Conservation (phyloP, 2,113 vertebrate species). For the Pholis gunnellus region DNA sequence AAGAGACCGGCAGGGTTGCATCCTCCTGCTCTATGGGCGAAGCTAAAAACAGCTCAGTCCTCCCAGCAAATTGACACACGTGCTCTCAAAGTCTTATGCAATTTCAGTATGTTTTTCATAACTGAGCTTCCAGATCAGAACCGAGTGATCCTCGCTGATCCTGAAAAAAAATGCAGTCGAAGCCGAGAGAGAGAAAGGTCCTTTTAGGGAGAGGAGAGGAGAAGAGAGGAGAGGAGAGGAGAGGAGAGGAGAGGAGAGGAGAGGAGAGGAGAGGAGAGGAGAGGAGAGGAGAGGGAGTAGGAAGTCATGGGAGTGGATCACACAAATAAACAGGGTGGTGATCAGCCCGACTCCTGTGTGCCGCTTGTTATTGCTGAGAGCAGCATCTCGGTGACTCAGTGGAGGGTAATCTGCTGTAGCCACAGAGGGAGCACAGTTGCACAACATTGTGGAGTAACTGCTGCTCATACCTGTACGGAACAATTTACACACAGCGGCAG, state of each 20-base stretch:
- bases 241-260: background rate
- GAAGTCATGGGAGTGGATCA: slow-evolving; percentile 6
- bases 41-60: slow-evolving; percentile 69
- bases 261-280: slow-evolving; percentile 9
- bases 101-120: slow-evolving; percentile 69
- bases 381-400: slow-evolving; percentile 64
- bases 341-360: slow-evolving; percentile 13
- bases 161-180: slow-evolving; percentile 50
- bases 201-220: slow-evolving; percentile 57
- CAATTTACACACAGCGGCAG: slow-evolving; percentile 12
- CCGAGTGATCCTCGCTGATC: slow-evolving; percentile 51
- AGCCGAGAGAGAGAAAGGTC: slow-evolving; percentile 43
- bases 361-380: slow-evolving; percentile 56
- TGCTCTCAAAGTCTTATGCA: slow-evolving; percentile 59
- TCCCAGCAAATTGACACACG: slow-evolving; percentile 34
- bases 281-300: background rate
- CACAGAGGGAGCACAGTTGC: slow-evolving; percentile 22
- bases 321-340: slow-evolving; percentile 21
- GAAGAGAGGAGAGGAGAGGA: slow-evolving; percentile 15
- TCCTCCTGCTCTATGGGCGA: slow-evolving; percentile 49
- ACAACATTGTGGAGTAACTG: slow-evolving; percentile 5
- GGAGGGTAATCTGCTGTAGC: slow-evolving; percentile 48
- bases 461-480: slow-evolving; percentile 3
- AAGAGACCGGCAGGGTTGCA: slow-evolving; percentile 16
- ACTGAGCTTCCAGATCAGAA: slow-evolving; percentile 54